phyloP scores from a whole-genome alignment of 2,113 vertebrate genomes.

The Hoplias malabaricus region DNA sequence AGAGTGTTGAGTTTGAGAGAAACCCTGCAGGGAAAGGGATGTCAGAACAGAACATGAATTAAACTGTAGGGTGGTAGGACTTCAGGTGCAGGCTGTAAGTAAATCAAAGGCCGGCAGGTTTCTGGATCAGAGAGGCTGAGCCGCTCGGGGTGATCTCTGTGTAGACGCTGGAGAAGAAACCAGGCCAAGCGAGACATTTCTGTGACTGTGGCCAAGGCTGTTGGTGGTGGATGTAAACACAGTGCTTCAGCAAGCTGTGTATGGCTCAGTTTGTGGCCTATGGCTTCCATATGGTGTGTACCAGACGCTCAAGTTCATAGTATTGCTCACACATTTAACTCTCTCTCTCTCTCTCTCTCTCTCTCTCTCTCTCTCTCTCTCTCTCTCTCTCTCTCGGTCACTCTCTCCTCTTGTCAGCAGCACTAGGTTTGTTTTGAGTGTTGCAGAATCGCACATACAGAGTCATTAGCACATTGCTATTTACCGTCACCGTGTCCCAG shows the following conservation, averaged over 20 bases:
- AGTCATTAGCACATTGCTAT: slow-evolving; percentile 12
- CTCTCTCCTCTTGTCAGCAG: not conserved
- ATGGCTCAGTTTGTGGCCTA: not conserved
- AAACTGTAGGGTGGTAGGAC: too few relatives aligned
- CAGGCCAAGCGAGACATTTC: not conserved
- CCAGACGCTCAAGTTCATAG: not conserved
- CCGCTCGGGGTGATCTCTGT: not conserved
- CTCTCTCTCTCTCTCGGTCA: not conserved
- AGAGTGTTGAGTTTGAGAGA: too few relatives aligned
- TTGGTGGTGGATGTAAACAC: not conserved
- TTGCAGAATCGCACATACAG: not conserved
- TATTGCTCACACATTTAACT: not conserved
- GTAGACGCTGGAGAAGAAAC: not conserved
- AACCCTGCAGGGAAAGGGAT: too few relatives aligned
- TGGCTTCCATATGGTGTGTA: not conserved
- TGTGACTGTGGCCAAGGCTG: not conserved
- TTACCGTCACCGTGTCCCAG: not conserved
- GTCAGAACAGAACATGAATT: too few relatives aligned
- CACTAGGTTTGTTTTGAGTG: not conserved
- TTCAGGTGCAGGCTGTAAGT: too few relatives aligned
- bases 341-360: not conserved
- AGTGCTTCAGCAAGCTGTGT: not conserved
- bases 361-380: not conserved
- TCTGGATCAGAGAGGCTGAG: not conserved
- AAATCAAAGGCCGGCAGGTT: not conserved